These are phyloP conservation scores for Bradypodion ventrale DNA, from an alignment of 2,797 vertebrate genomes.

Conservation along the genomic window DNA sequence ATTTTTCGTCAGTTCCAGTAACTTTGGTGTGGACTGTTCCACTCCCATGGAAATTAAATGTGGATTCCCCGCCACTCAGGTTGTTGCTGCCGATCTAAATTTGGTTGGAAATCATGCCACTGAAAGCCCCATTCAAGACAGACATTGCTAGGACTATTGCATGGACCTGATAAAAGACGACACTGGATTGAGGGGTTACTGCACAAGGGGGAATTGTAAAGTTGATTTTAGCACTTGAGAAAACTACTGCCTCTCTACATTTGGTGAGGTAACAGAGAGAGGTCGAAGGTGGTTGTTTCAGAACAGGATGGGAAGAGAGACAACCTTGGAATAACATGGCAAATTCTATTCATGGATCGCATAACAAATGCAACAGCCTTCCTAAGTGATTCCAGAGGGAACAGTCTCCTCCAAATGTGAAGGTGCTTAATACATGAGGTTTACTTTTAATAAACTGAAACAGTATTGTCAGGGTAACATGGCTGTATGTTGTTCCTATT, in stretches of 20 bases:
- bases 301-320: background rate
- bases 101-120: too few relatives aligned
- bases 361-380: background rate
- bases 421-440: constrained; percentile 21
- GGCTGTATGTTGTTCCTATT: constrained; percentile 36
- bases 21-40: too few relatives aligned
- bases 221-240: background rate
- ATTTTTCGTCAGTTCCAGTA: too few relatives aligned
- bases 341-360: constrained; percentile 28
- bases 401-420: background rate
- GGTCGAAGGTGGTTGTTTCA: background rate
- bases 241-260: background rate
- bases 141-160: too few relatives aligned
- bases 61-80: too few relatives aligned
- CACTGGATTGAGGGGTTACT: too few relatives aligned
- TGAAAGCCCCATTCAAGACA: too few relatives aligned
- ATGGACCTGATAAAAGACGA: background rate
- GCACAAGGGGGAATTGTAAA: background rate
- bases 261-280: background rate
- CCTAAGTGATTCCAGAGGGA: constrained; percentile 36
- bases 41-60: too few relatives aligned
- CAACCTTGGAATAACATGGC: constrained; percentile 6
- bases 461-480: constrained; percentile 11
- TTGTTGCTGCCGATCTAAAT: too few relatives aligned
- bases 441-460: constrained; percentile 37